Evolutionary conservation across 2,113 vertebrate species (phyloP), one percentile per base, ranked within the genome.

Genomic region (Hippocampus abdominalis): DNA sequence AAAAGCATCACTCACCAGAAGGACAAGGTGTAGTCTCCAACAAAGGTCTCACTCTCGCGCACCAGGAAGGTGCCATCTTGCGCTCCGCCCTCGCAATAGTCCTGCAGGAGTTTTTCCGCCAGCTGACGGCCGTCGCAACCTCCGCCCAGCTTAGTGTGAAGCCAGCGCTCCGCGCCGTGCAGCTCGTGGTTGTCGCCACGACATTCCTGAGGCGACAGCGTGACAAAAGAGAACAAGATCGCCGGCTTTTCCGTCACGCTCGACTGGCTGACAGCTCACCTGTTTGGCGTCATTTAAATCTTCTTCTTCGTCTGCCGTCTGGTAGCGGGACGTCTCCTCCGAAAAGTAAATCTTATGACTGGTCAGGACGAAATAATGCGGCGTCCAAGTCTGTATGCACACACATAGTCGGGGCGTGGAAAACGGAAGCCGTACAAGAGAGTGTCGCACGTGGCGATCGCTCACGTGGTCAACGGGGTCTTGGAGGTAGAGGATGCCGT

Each of bases 271-370:
- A 36, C 32, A 5, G 32, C 42, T 44, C 42, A 44, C 42, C 42
- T 44, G 12, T 8, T 44, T 12, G 42, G 10, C 42, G 3, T 44
- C 42, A 44, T 44, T 12, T 0, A 12, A 44, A 13, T 99, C 96
- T 64, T 99, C 97, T 10, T 99, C 97, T 36, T 36, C 32, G 63
- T 98, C 97, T 0, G 96, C 98, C 68, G 94, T 93, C 79, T 95
- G 95, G 87, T 95, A 94, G 70, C 78, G 94, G 29, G 92, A 94
- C 16, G 95, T 98, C 84, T 99, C 97, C 57, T 96, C 97, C 0
- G 96, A 98, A 83, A 98, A 99, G 87, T 99, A 99, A 86, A 99
- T 96, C 85, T 97, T 98, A 84, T 88, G 96, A 92, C 94, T 98
- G 73, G 96, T 99, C 89, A 99, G 90, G 77, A 99, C 96, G 25